Evolutionary conservation across 2,888 invertebrate genomes (phyloP).

Genomic region (Litoditis marina): DNA sequence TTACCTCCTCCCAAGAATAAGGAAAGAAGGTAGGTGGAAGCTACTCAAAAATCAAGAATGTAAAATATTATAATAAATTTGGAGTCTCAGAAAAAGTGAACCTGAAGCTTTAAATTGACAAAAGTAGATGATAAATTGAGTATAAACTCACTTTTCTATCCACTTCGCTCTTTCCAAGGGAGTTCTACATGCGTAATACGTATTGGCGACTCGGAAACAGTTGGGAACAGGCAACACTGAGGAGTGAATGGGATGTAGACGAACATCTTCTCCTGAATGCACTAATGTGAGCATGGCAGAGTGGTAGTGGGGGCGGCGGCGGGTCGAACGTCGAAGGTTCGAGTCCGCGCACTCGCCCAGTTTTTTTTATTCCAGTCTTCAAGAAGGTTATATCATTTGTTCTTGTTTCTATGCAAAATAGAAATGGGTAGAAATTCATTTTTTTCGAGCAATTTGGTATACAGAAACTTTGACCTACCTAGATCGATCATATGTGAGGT

Average conservation of each 20-base stretch:
- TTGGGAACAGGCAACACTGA: slow-evolving; percentile 57
- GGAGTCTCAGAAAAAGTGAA: too few species aligned
- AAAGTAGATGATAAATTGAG: not conserved
- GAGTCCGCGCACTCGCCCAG: too few species aligned
- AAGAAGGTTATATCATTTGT: too few species aligned
- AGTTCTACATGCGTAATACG: slow-evolving; percentile 60
- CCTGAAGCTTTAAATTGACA: too few species aligned
- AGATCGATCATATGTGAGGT: slow-evolving; percentile 59
- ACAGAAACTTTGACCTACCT: slow-evolving; percentile 30
- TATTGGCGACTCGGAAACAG: slow-evolving; percentile 57
- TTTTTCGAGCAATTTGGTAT: not conserved
- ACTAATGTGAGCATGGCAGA: not conserved
- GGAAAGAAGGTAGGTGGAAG: too few species aligned
- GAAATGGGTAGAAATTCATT: not conserved
- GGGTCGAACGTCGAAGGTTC: too few species aligned
- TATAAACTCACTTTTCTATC: slow-evolving; percentile 60
- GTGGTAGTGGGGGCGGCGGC: too few species aligned
- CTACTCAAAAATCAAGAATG: too few species aligned
- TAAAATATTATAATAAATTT: too few species aligned
- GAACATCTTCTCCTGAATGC: slow-evolving; percentile 26
- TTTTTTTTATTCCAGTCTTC: too few species aligned
- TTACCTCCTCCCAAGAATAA: too few species aligned
- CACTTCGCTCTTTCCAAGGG: slow-evolving; percentile 58
- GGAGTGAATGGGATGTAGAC: slow-evolving; percentile 57
- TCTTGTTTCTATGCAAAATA: too few species aligned